Evolutionary conservation across 2,113 vertebrate genomes (phyloP), one percentile per base, ranked within the genome.

Genomic region (Pholis gunnellus): DNA sequence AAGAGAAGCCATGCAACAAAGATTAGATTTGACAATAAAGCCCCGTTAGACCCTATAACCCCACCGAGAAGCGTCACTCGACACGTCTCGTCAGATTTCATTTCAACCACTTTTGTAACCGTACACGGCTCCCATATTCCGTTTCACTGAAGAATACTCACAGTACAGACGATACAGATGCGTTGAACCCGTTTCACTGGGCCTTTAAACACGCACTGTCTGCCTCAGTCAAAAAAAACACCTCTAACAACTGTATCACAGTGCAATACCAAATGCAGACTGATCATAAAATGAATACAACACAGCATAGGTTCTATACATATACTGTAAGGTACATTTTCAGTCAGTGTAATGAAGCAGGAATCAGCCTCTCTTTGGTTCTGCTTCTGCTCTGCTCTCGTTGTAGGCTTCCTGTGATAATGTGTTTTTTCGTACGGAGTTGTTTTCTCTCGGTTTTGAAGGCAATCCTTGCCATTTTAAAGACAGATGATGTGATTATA

Each of bases 401-500:
- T 79, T 75, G 56, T 6, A 27, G n/a, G 2, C 59, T 1, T 40
- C 9, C 63, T 69, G 1, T 71, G 64, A 61, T 71, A 31, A 66
- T 44, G 9, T 61, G 60, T 76, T 52, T 79, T 67, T 52, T 64
- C 40, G 38, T 74, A 56, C 40, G 6, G 18, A 18, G 38, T 59
- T 44, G 64, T 68, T 72, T 81, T 57, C 27, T 36, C 54, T 68
- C 3, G 1, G 40, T 52, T 59, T 69, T 66, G 25, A 46, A n/a
- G 27, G 61, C 22, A 67, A 15, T 42, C 82, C 22, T 44, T 0
- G 36, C 72, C 31, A 14, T 87, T 77, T 72, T n/a, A 73, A 56
- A 81, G 75, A 88, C 82, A 79, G 64, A 83, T 78, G 74, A 88
- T 56, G 78, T 84, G 75, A 88, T 92, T 78, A 78, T 40, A 72